phyloP scores from a whole-genome alignment of 2,113 vertebrate genomes.

The Oreochromis tanganicae region DNA sequence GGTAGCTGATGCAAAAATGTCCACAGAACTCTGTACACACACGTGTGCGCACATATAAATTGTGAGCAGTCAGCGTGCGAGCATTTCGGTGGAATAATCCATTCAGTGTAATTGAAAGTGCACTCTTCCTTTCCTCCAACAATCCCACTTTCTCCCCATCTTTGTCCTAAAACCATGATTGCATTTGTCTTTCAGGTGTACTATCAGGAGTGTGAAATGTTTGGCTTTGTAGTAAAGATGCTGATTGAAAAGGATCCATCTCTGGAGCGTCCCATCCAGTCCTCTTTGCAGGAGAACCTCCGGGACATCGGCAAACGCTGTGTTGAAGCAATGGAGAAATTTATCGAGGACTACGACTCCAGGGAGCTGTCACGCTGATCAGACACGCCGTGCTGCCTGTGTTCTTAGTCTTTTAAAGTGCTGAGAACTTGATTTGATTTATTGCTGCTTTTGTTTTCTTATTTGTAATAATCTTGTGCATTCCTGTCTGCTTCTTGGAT shows the following conservation, averaged over 20 bases:
- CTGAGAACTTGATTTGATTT: neutral
- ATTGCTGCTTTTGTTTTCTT: neutral
- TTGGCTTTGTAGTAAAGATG: slow-evolving; percentile 73
- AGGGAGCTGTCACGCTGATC: slow-evolving; percentile 16
- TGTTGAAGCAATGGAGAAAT: slow-evolving; percentile 69
- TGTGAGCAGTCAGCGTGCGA: neutral
- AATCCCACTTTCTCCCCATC: neutral
- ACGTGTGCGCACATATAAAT: neutral
- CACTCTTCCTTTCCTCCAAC: neutral
- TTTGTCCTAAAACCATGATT: neutral
- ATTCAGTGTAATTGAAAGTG: slow-evolving; percentile 17
- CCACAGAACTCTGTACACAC: neutral
- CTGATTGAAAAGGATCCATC: slow-evolving; percentile 71
- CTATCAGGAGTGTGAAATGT: slow-evolving; percentile 69
- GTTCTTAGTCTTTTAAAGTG: neutral
- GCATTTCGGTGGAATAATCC: slow-evolving; percentile 5
- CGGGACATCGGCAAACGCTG: slow-evolving; percentile 67
- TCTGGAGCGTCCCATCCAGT: slow-evolving; percentile 62
- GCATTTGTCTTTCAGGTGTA: slow-evolving; percentile 63
- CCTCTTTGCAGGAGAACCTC: slow-evolving; percentile 68
- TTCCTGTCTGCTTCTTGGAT: neutral
- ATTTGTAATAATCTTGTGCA: neutral
- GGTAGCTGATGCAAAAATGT: slow-evolving; percentile 31
- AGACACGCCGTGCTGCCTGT: neutral
- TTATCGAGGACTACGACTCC: slow-evolving; percentile 72